Evolutionary conservation across 2,113 vertebrate species (phyloP).

Genomic region (Eurystomus gularis): DNA sequence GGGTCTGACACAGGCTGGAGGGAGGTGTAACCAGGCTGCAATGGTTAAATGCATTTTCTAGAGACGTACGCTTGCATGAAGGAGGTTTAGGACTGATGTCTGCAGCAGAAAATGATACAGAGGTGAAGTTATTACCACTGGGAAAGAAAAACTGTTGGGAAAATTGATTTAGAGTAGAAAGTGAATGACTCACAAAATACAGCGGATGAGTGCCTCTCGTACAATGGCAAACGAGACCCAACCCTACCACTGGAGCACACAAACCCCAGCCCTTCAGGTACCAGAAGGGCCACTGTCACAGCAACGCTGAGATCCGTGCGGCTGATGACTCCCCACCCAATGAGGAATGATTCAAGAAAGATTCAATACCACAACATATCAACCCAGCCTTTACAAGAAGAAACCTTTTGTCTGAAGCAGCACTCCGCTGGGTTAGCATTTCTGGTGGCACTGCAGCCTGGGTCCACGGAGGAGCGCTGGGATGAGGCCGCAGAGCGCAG

Average conservation of each 20-base stretch:
- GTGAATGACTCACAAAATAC: fast-evolving
- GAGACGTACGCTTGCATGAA: neutral
- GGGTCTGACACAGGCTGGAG: neutral
- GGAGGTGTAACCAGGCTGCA: fast-evolving
- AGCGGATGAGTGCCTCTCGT: neutral
- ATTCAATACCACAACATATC: fast-evolving
- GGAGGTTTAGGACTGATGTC: neutral
- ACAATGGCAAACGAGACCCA: fast-evolving
- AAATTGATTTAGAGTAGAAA: neutral
- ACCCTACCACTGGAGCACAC: fast-evolving
- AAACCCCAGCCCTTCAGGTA: fast-evolving
- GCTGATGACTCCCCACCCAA: neutral
- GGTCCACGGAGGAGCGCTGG: fast-evolving
- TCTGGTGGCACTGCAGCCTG: neutral
- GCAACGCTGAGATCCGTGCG: fast-evolving
- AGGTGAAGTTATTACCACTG: neutral
- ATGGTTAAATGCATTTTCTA: neutral
- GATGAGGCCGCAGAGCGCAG: neutral
- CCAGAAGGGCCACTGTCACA: fast-evolving
- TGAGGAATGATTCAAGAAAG: fast-evolving
- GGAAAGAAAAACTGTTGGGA: neutral
- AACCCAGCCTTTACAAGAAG: neutral
- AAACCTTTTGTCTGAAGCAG: neutral
- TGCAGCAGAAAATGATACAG: neutral
- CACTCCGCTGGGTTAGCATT: fast-evolving